These are phyloP conservation scores for Copidosoma aretas DNA, from an alignment of 2,888 invertebrate genomes.

Conservation along the genomic window DNA sequence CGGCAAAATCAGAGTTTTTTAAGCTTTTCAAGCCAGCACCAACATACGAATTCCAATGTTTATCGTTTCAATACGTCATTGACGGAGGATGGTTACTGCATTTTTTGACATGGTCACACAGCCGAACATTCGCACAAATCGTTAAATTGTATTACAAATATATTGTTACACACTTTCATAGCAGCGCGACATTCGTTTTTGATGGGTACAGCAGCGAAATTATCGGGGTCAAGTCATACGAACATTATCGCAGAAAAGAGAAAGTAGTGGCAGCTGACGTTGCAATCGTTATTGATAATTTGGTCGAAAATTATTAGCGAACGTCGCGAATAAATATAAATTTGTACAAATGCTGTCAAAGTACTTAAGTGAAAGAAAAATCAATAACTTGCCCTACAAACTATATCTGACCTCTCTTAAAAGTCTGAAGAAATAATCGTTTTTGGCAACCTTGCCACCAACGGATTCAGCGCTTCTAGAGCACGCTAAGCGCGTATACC, in stretches of 20 bases:
- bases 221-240: conserved; percentile 38
- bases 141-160: conserved; percentile 20
- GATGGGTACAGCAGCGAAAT: conserved; percentile 38
- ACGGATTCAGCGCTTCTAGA: conserved; percentile 8
- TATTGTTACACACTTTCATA: conserved; percentile 15
- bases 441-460: conserved; percentile 12
- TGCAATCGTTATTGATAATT: conserved; percentile 28
- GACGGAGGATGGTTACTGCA: conserved; percentile 40
- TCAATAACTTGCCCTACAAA: conserved; percentile 10
- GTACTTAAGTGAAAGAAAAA: conserved; percentile 21
- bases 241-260: conserved; percentile 36
- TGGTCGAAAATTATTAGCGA: conserved; percentile 41
- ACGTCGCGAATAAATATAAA: conserved; percentile 39
- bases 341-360: conserved; percentile 36
- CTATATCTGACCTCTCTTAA: background rate
- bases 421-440: conserved; percentile 1
- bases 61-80: conserved; percentile 19
- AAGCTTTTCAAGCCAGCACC: conserved; percentile 20
- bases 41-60: background rate
- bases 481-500: conserved; percentile 22
- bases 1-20: conserved; percentile 36
- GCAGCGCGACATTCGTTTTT: conserved; percentile 37
- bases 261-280: conserved; percentile 37
- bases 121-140: conserved; percentile 25
- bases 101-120: conserved; percentile 29